A percentile compares a stretch with the other conserved stretches of the same genome.
Evolutionary conservation across 1,140 invertebrate genomes (phyloP).

Genomic region (Mizuhopecten yessoensis): DNA sequence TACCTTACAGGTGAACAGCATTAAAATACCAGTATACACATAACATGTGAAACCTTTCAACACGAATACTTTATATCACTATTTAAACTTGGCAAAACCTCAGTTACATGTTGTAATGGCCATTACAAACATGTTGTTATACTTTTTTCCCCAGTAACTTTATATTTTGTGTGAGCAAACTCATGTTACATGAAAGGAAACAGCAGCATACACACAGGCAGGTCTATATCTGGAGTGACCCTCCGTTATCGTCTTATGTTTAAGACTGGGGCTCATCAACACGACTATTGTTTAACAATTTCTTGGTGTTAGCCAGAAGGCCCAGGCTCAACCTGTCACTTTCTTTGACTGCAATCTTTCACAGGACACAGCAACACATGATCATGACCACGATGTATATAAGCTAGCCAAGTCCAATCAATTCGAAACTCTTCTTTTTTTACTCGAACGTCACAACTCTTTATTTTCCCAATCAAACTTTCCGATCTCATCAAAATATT

Average conservation of each 20-base stretch:
- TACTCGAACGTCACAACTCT: no score
- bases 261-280: not conserved
- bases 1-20: constrained; percentile 36
- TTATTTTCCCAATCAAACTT: no score
- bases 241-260: not conserved
- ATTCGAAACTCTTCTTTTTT: no score
- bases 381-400: no score
- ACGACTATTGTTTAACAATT: not conserved
- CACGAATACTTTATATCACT: constrained; percentile 11
- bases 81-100: constrained; percentile 32
- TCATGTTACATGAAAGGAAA: not conserved
- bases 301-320: no score
- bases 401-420: no score
- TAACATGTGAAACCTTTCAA: constrained; percentile 39
- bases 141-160: not conserved
- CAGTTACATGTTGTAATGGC: not conserved
- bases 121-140: not conserved
- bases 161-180: not conserved
- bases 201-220: not conserved
- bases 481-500: no score
- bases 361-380: no score
- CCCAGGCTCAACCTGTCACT: no score
- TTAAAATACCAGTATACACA: constrained; percentile 30
- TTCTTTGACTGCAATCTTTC: no score
- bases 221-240: not conserved